phyloP scores from a whole-genome alignment of 2,797 vertebrate species.

The Myotis vivesi region DNA sequence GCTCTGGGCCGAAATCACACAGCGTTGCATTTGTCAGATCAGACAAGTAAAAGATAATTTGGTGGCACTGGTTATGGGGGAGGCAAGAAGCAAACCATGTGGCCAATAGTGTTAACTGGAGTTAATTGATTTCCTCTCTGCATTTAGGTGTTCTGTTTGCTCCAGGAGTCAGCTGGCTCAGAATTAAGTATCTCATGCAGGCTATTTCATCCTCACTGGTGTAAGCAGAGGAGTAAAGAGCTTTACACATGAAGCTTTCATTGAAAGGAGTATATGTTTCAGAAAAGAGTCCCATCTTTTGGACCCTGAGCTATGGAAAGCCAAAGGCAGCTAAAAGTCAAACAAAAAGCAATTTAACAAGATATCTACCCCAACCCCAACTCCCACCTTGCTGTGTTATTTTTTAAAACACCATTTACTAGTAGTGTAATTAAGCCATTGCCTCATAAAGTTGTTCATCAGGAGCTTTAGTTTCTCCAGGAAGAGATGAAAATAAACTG shows the following conservation, averaged over 20 bases:
- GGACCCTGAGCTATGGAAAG: conserved; percentile 38
- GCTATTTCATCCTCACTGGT: not conserved
- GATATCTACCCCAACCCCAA: not conserved
- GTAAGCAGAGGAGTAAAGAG: not conserved
- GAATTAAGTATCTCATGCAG: not conserved
- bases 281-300: conserved; percentile 19
- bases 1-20: not conserved
- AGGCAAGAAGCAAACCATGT: conserved; percentile 9
- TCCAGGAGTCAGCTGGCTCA: not conserved
- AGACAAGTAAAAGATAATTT: conserved; percentile 22
- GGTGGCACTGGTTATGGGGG: not conserved
- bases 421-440: conserved; percentile 39
- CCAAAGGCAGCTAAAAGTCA: conserved; percentile 37
- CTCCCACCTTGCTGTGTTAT: conserved; percentile 35
- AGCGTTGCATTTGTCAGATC: conserved; percentile 10
- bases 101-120: not conserved
- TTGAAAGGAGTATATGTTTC: conserved; percentile 32
- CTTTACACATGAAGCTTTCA: not conserved
- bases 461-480: conserved; percentile 69
- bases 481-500: conserved; percentile 75
- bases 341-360: conserved; percentile 61
- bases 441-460: conserved; percentile 54
- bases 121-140: conserved; percentile 1
- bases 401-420: conserved; percentile 49
- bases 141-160: not conserved